Base-by-base conservation (phyloP, 2,797 vertebrate genomes). In the Enoplosus armatus region DNA sequence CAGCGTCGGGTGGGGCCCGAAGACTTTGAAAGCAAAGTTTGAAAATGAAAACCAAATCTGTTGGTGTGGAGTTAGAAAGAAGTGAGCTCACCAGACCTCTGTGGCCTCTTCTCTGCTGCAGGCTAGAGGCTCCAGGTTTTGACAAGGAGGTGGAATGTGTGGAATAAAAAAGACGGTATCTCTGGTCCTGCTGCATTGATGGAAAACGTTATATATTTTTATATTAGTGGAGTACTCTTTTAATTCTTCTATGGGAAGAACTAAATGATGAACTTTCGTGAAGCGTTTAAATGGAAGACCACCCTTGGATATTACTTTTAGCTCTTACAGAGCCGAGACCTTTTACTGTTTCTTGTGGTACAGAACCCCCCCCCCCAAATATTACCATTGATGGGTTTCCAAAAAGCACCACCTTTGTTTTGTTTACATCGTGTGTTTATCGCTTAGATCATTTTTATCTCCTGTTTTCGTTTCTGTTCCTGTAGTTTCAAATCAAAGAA, bases 401-500 rank as follows among this genome's bases (percentile, higher is more conserved):
- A 24, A 7, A 45, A 20, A 0, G 3, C 9, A 31, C 8, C n/a
- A 51, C n/a, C n/a, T 35, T 37, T 33, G 14, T 58, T 71, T 53
- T 27, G 51, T 60, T 53, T 56, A 24, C 33, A 37, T 58, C 16
- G 18, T 29, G 12, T 51, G 5, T 64, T n/a, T n/a, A 45, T 56
- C 15, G 41, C 11, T 60, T 14, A 6, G 3, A 76, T 65, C 24
- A 31, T 31, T 68, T 74, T 27, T n/a, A 47, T 47, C 22, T 72
- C 8, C 47, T 69, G n/a, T 51, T 72, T 45, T 74, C 43, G 35
- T 72, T 54, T 39, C 3, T 53, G 33, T 71, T 54, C 33, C 3
- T 54, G 48, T 29, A 59, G 26, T 35, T 77, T 67, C 22, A 55
- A 72, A 62, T 61, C 26, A 76, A 75, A 39, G 59, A 72, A 75